Percentiles rank a stretch among this genome's conserved stretches.
Evolutionary conservation across 2,113 vertebrate genomes (phyloP).

Genomic region (Marmota flaviventris): DNA sequence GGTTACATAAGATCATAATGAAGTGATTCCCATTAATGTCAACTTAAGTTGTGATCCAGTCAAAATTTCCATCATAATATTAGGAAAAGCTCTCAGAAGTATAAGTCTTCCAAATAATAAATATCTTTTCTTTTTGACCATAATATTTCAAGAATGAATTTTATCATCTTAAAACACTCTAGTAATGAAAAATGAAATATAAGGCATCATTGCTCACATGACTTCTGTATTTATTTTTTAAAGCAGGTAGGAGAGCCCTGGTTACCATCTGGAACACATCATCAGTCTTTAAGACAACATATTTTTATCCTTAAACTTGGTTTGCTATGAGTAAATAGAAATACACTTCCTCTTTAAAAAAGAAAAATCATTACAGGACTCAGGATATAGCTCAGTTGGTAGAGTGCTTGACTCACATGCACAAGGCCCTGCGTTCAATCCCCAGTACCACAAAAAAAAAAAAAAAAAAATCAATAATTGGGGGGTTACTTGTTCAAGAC

Average conservation of each 20-base stretch:
- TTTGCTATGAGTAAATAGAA: constrained; percentile 33
- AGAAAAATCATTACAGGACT: too few species aligned
- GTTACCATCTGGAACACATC: neutral
- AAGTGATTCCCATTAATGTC: constrained; percentile 23
- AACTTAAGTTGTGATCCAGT: constrained; percentile 35
- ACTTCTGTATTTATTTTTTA: constrained; percentile 35
- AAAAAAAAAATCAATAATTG: neutral
- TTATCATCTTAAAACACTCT: constrained; percentile 43
- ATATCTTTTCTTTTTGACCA: constrained; percentile 24
- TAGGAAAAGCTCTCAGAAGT: constrained; percentile 40
- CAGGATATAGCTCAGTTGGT: too few species aligned
- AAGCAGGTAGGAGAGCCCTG: neutral
- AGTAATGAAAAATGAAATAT: constrained; percentile 2
- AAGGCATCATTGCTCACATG: constrained; percentile 37
- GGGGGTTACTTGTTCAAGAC: neutral
- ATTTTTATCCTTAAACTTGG: constrained; percentile 44
- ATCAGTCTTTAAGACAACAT: constrained; percentile 34
- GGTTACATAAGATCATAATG: neutral
- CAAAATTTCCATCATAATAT: constrained; percentile 55
- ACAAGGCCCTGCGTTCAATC: too few species aligned
- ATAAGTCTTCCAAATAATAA: neutral
- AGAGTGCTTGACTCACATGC: neutral
- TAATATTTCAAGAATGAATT: constrained; percentile 53
- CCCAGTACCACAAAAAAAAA: too few species aligned
- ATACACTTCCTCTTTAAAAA: constrained; percentile 39